These are phyloP conservation scores for Cuniculus paca DNA, from an alignment of 2,797 vertebrate genomes.

Conservation along the genomic window DNA sequence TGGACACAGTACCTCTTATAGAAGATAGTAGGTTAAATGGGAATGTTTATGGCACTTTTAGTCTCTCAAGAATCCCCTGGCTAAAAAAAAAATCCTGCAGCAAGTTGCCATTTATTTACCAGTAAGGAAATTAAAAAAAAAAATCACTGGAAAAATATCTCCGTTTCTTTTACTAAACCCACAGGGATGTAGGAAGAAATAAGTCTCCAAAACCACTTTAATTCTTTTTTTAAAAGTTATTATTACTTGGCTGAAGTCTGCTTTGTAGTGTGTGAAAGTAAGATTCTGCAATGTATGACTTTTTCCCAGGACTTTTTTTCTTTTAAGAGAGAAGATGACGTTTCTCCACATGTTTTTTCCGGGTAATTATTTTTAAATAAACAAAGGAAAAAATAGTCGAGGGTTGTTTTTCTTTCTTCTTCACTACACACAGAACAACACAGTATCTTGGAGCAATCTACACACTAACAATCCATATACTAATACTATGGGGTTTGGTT, in stretches of 20 bases:
- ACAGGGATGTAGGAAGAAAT: slow-evolving; percentile 64
- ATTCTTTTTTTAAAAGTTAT: slow-evolving; percentile 4
- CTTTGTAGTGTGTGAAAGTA: slow-evolving; percentile 70
- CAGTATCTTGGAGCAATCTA: neutral
- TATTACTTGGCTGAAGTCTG: slow-evolving; percentile 39
- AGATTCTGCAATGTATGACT: slow-evolving; percentile 71
- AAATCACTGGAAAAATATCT: slow-evolving; percentile 69
- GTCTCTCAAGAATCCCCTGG: slow-evolving; percentile 29
- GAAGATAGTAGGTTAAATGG: neutral
- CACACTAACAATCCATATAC: accelerated
- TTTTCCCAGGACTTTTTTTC: slow-evolving; percentile 87
- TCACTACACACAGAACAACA: neutral
- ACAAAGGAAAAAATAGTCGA: slow-evolving; percentile 84
- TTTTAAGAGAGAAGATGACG: slow-evolving; percentile 81
- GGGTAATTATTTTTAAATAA: slow-evolving; percentile 87
- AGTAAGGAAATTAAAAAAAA: neutral
- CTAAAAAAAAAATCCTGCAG: slow-evolving; percentile 48
- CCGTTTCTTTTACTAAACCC: slow-evolving; percentile 58
- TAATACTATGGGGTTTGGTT: accelerated
- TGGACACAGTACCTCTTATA: neutral
- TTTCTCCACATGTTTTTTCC: slow-evolving; percentile 86
- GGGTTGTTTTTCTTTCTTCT: neutral
- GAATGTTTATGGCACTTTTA: neutral
- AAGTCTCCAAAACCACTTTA: slow-evolving; percentile 48
- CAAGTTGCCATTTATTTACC: neutral